phyloP scores from a whole-genome alignment of 2,888 invertebrate genomes.

The Tromatobia lineatoria region DNA sequence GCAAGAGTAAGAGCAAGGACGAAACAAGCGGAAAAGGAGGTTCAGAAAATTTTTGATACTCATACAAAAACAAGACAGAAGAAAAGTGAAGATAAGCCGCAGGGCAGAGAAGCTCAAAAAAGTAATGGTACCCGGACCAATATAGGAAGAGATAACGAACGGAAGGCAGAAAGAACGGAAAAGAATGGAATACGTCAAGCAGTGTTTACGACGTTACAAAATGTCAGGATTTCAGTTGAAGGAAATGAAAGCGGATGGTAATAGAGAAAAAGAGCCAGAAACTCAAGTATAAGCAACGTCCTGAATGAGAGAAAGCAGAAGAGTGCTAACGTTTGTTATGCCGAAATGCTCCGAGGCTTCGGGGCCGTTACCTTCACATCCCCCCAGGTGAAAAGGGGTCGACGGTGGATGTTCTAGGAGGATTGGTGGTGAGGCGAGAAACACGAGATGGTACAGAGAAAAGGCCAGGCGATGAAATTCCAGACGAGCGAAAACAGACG shows the following conservation, averaged over 20 bases:
- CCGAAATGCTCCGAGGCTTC: constrained; percentile 3
- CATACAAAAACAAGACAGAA: no score
- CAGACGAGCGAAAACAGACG: constrained; percentile 67
- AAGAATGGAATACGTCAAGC: neutral
- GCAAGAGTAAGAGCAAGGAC: neutral
- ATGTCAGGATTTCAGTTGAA: constrained; percentile 52
- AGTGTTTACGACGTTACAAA: constrained; percentile 8
- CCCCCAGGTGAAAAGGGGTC: constrained; percentile 37
- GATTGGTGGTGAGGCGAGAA: constrained; percentile 58
- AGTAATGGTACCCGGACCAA: no score
- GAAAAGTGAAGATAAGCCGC: no score
- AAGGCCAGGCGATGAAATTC: constrained; percentile 66
- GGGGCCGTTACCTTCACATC: neutral
- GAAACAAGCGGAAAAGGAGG: neutral
- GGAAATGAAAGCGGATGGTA: constrained; percentile 41
- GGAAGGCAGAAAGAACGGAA: neutral
- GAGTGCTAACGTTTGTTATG: constrained; percentile 38
- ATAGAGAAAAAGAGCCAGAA: constrained; percentile 39
- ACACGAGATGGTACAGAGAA: constrained; percentile 46
- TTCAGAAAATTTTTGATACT: no score
- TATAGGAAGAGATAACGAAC: neutral
- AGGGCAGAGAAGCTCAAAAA: neutral
- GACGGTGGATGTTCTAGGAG: constrained; percentile 41
- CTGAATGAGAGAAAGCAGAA: constrained; percentile 34
- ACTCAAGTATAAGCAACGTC: constrained; percentile 43